These are phyloP conservation scores for Arctopsyche grandis DNA, from an alignment of 1,140 invertebrate species.

Conservation along the genomic window DNA sequence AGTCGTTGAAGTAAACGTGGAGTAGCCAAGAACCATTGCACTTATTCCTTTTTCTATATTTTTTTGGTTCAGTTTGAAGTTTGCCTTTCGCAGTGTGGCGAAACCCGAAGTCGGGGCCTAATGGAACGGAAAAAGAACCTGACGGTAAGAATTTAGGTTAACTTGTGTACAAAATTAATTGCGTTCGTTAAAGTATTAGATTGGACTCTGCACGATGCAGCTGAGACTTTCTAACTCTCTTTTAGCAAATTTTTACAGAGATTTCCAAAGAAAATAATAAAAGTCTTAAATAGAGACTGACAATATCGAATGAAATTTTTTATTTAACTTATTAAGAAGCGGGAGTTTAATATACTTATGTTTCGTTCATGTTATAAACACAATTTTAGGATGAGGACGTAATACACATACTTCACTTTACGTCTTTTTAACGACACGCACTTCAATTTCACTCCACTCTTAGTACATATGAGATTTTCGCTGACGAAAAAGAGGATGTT, in stretches of 20 bases:
- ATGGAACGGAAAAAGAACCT: slow-evolving; percentile 2
- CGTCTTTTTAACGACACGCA: slow-evolving; percentile 7
- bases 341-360: too few relatives aligned
- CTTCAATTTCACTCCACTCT: slow-evolving; percentile 2
- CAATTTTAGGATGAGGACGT: too few relatives aligned
- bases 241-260: too few relatives aligned
- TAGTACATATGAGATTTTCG: slow-evolving; percentile 17
- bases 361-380: too few relatives aligned
- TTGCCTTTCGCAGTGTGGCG: background rate
- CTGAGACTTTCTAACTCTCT: background rate
- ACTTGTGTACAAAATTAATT: slow-evolving; percentile 3
- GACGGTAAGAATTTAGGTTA: background rate
- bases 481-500: background rate
- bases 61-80: background rate
- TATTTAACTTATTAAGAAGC: too few relatives aligned
- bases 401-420: background rate
- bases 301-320: too few relatives aligned
- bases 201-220: background rate
- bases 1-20: too few relatives aligned
- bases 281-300: too few relatives aligned
- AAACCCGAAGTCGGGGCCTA: background rate
- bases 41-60: background rate
- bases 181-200: background rate
- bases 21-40: background rate
- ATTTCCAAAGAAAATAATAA: too few relatives aligned